Evolutionary conservation across 2,888 invertebrate species (phyloP), one percentile per base, ranked within the genome.

Genomic region (Orchestes rusci): DNA sequence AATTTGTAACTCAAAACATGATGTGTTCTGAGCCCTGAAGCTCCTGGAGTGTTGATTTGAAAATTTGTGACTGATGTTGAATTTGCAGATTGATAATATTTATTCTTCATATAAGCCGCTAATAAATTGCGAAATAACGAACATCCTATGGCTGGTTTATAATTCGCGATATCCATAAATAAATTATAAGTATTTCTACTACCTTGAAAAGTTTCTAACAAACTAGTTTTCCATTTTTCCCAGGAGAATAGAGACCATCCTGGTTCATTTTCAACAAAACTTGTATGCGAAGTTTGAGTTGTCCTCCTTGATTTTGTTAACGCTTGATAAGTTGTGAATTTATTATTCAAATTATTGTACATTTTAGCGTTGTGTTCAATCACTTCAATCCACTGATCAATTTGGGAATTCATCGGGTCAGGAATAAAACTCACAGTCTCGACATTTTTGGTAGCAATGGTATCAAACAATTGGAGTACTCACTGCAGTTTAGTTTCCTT

Each of bases 241-340:
- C 38, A 38, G 18, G 13, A 13, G 18, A 40, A 31, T 23, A 32
- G 19, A 15, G 40, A 40, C 32, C 40, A 40, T 33, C 18, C 19
- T 4, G 31, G 40, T 40, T 40, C 18, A 18, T 8, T 40, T 32
- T 40, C 32, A 10, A 40, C 32, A 32, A 40, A 40, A 40, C 40
- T 39, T 17, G 31, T 31, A 30, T 39, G 31, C 39, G 30, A 39
- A 15, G 31, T 31, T 10, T 33, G n/a, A 16, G 40, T 20, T 8
- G 30, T 39, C 15, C 31, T 18, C 16, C 16, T n/a, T 17, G 32
- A 32, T 40, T 40, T 40, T 32, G 32, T 19, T 31, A 40, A 19
- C 2, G 40, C 32, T 15, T 40, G 32, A 32, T 40, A 40, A 16
- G 19, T 15, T 17, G 32, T 40, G 16, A 40, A 40, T 5, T 23